Conservation (phyloP, 2,113 vertebrate species). For the Rhizomys pruinosus region DNA sequence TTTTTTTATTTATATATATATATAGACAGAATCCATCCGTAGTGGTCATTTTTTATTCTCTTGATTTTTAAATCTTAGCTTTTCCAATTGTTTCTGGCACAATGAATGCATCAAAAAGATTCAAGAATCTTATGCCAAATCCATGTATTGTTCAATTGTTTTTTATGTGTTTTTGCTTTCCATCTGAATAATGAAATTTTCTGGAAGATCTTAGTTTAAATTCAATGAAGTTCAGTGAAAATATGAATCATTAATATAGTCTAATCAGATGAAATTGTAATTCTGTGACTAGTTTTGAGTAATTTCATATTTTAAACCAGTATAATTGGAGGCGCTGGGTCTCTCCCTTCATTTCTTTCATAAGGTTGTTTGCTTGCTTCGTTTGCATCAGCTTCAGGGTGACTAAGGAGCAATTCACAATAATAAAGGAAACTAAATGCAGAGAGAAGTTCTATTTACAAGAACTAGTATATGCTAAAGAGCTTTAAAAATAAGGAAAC, state of each 20-base stretch:
- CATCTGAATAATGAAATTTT: conserved; percentile 41
- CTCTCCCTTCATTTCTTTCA: neutral
- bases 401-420: neutral
- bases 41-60: too few relatives aligned
- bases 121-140: neutral
- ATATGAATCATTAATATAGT: neutral
- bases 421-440: conserved; percentile 9
- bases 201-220: neutral
- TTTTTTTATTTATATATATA: too few relatives aligned
- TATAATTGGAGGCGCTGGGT: neutral
- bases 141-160: neutral
- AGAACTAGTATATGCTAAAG: neutral
- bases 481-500: conserved; percentile 26
- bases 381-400: neutral
- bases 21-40: too few relatives aligned
- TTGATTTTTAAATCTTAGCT: neutral
- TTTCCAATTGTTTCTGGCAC: neutral
- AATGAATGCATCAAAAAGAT: neutral
- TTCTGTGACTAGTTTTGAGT: conserved; percentile 36
- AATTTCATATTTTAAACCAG: conserved; percentile 36
- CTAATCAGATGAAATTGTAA: neutral
- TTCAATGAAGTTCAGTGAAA: conserved; percentile 36
- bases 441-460: neutral
- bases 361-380: neutral
- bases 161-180: conserved; percentile 33